Percentiles rank a stretch among this genome's conserved stretches.
phyloP scores from a whole-genome alignment of 2,113 vertebrate genomes.

The Synchiropus splendidus region DNA sequence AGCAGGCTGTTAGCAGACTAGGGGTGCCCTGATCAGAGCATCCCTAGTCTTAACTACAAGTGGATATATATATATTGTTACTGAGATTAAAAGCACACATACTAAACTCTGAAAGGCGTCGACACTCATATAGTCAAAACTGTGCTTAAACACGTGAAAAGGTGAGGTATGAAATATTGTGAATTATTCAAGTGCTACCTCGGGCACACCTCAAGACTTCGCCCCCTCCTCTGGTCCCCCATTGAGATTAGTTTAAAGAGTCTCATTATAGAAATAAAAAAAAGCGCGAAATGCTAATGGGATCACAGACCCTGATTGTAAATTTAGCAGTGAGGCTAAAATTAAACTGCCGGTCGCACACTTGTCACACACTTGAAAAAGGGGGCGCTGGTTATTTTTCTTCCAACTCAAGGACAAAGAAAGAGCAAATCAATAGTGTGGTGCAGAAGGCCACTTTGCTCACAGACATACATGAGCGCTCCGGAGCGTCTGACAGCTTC shows the following conservation, averaged over 20 bases:
- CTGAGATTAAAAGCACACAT: too few relatives aligned
- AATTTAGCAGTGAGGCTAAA: slow-evolving; percentile 47
- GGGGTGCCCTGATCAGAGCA: too few relatives aligned
- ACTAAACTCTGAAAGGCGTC: too few relatives aligned
- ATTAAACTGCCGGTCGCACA: slow-evolving; percentile 36
- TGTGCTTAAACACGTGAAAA: too few relatives aligned
- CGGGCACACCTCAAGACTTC: slow-evolving; percentile 15
- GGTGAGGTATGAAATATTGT: too few relatives aligned
- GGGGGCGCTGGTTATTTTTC: slow-evolving; percentile 12
- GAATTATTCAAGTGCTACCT: slow-evolving; percentile 8
- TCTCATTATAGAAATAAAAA: slow-evolving; percentile 42
- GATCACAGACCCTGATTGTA: slow-evolving; percentile 54
- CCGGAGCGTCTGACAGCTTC: slow-evolving; percentile 25
- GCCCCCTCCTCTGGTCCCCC: slow-evolving; percentile 21
- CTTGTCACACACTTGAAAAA: slow-evolving; percentile 18
- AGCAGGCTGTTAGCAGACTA: too few relatives aligned
- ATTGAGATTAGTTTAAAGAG: slow-evolving; percentile 36
- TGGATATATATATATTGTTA: too few relatives aligned
- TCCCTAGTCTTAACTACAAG: too few relatives aligned
- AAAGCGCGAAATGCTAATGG: slow-evolving; percentile 46
- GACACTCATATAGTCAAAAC: too few relatives aligned
- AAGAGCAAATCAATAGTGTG: slow-evolving; percentile 18
- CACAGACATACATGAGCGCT: slow-evolving; percentile 32
- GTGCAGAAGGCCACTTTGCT: slow-evolving; percentile 12
- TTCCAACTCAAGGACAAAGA: slow-evolving; percentile 36